Evolutionary conservation across 2,888 invertebrate species (phyloP).

Genomic region (Elmis aenea): DNA sequence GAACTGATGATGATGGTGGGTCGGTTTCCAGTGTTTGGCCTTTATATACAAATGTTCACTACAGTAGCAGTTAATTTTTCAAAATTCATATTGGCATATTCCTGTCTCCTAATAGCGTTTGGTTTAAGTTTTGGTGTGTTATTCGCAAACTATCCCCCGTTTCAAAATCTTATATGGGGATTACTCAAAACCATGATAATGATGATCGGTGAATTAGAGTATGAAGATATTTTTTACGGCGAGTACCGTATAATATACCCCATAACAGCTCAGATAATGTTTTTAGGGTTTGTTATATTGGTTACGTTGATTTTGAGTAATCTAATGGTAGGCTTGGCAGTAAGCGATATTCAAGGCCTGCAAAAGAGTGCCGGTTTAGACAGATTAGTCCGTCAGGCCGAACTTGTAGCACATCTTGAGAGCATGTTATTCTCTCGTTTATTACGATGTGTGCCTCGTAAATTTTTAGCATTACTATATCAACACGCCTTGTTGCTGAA

Average conservation of each 20-base stretch:
- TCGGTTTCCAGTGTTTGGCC: constrained; percentile 77
- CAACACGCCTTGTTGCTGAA: constrained; percentile 71
- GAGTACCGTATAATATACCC: constrained; percentile 57
- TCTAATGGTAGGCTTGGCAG: constrained; percentile 77
- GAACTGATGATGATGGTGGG: constrained; percentile 84
- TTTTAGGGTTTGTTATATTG: constrained; percentile 69
- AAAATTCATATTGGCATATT: constrained; percentile 75
- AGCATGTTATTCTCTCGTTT: constrained; percentile 76
- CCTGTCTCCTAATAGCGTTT: constrained; percentile 75
- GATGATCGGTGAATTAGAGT: constrained; percentile 86
- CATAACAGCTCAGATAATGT: constrained; percentile 70
- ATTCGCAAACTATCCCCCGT: constrained; percentile 71
- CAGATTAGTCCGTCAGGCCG: constrained; percentile 73
- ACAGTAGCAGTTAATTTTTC: constrained; percentile 78
- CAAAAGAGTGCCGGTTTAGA: constrained; percentile 77
- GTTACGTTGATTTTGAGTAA: constrained; percentile 81
- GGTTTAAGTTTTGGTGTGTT: constrained; percentile 77
- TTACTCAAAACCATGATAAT: constrained; percentile 77
- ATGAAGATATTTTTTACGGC: constrained; percentile 74
- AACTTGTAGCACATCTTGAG: constrained; percentile 76
- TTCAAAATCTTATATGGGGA: constrained; percentile 57
- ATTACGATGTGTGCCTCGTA: constrained; percentile 57
- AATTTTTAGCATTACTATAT: constrained; percentile 61
- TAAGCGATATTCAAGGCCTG: constrained; percentile 78
- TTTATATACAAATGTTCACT: constrained; percentile 85